phyloP scores from a whole-genome alignment of 2,888 invertebrate species.

The Timandra comae region DNA sequence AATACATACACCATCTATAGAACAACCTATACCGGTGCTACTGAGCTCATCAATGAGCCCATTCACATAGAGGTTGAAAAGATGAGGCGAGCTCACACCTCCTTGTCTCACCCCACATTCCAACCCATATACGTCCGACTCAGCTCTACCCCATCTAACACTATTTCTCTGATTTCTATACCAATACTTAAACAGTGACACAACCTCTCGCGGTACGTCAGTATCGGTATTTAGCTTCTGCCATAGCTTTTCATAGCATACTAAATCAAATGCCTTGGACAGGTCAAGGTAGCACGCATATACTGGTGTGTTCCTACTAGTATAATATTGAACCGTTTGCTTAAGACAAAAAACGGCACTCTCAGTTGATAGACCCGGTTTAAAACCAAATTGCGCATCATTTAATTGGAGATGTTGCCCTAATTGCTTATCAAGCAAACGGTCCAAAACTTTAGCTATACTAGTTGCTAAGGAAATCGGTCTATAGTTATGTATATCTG shows the following conservation, averaged over 20 bases:
- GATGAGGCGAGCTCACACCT: slow-evolving; percentile 5
- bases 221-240: too few relatives aligned
- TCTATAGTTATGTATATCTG: slow-evolving; percentile 15
- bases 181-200: slow-evolving; percentile 1
- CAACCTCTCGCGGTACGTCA: too few relatives aligned
- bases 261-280: slow-evolving; percentile 2
- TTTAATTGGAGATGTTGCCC: slow-evolving; percentile 3
- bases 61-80: too few relatives aligned
- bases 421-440: slow-evolving; percentile 13
- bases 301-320: slow-evolving; percentile 1
- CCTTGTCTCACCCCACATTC: slow-evolving; percentile 9
- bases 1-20: too few relatives aligned
- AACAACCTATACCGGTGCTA: too few relatives aligned
- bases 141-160: slow-evolving; percentile 1
- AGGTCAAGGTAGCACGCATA: slow-evolving; percentile 2
- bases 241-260: slow-evolving; percentile 5
- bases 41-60: too few relatives aligned
- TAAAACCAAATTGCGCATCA: slow-evolving; percentile 16
- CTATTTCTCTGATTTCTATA: slow-evolving; percentile 4
- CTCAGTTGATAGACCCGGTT: slow-evolving; percentile 9
- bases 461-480: slow-evolving; percentile 15
- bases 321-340: slow-evolving; percentile 6
- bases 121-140: slow-evolving; percentile 4
- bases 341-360: slow-evolving; percentile 11
- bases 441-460: slow-evolving; percentile 13